These are phyloP conservation scores for Actinostola sp. DNA, from an alignment of 92 coral and sea anemone genomes.

Conservation along the genomic window DNA sequence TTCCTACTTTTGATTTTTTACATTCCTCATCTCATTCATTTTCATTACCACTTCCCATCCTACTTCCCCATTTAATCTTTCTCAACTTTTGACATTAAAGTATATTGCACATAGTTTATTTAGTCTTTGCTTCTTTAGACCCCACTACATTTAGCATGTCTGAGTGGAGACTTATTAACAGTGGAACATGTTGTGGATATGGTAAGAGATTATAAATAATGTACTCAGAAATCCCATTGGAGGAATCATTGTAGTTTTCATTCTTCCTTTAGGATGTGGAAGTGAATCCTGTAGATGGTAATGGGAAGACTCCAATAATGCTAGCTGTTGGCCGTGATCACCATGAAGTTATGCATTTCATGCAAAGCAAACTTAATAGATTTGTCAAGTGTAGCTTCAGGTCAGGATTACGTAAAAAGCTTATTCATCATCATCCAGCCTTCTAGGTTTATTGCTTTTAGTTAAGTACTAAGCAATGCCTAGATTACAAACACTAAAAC, in stretches of 20 bases:
- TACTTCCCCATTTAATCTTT: neutral
- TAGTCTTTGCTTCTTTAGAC: conserved; percentile 51
- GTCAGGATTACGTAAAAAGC: conserved; percentile 36
- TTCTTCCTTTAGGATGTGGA: conserved; percentile 71
- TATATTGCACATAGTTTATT: neutral
- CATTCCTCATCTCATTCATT: no score
- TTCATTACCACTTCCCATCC: no score
- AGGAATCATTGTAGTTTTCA: neutral
- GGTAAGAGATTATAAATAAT: conserved; percentile 63
- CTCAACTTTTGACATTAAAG: neutral
- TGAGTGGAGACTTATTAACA: conserved; percentile 85
- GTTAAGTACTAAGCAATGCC: no score
- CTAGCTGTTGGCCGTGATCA: conserved; percentile 90
- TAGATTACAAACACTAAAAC: no score
- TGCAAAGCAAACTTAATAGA: conserved; percentile 81
- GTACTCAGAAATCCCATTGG: neutral
- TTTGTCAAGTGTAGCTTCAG: conserved; percentile 83
- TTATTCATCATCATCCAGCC: neutral
- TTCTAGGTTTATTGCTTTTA: no score
- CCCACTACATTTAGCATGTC: conserved; percentile 94
- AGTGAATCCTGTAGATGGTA: conserved; percentile 69
- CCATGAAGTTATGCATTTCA: conserved; percentile 74
- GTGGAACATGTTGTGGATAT: conserved; percentile 93
- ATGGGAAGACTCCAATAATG: conserved; percentile 91
- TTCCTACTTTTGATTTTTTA: no score